Percentiles rank a stretch among this genome's conserved stretches.
These are phyloP conservation scores for Caretta caretta DNA, from an alignment of 2,113 vertebrate genomes.

Conservation along the genomic window DNA sequence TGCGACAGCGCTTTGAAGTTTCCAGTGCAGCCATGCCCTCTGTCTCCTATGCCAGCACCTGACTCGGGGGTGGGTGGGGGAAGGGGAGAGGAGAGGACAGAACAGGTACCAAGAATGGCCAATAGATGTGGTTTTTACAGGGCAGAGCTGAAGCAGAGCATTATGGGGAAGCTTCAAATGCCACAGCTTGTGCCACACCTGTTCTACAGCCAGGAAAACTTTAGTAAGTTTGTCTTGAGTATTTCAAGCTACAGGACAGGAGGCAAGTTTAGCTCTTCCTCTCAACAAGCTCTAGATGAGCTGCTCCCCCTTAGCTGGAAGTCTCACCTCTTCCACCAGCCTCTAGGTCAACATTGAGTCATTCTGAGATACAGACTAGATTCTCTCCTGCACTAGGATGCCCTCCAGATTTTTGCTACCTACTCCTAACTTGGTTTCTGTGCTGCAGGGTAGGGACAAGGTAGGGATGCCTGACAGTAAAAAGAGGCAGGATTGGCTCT, in stretches of 20 bases:
- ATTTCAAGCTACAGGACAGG: neutral
- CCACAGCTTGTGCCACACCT: no score
- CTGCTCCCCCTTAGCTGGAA: neutral
- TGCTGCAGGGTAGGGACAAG: neutral
- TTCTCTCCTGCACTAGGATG: neutral
- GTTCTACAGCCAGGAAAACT: no score
- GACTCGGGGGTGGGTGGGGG: neutral
- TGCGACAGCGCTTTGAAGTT: no score
- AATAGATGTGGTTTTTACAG: fast-evolving
- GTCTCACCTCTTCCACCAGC: neutral
- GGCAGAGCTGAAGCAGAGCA: neutral
- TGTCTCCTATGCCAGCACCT: no score
- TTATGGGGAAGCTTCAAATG: fast-evolving
- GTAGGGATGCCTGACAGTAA: neutral
- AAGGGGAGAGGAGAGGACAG: neutral
- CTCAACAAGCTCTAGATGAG: neutral
- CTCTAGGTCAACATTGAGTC: neutral
- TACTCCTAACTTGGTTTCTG: neutral
- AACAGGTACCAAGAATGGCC: neutral
- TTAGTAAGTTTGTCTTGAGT: neutral
- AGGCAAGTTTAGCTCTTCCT: neutral
- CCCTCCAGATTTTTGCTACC: neutral
- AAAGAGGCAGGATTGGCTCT: neutral
- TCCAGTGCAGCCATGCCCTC: no score
- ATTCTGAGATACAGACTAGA: neutral